Conservation (phyloP, 2,888 invertebrate genomes). For the Prosopocoilus inquinatus region DNA sequence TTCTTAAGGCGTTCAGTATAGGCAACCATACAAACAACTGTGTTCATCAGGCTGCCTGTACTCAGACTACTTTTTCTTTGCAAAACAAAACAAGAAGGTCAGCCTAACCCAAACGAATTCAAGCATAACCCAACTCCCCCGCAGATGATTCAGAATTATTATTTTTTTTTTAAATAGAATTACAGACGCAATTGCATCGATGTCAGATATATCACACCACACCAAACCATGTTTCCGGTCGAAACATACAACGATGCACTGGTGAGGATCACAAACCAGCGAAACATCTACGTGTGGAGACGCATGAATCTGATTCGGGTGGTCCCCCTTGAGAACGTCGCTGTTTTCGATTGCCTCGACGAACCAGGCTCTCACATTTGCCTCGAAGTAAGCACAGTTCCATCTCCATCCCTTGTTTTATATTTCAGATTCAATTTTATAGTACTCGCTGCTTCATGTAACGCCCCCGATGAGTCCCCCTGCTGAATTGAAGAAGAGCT, state of each 20-base stretch:
- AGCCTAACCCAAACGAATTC: no score
- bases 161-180: conserved; percentile 5
- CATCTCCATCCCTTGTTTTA: background rate
- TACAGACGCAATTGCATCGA: conserved; percentile 4
- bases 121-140: background rate
- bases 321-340: conserved; percentile 1
- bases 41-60: no score
- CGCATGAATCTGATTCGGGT: conserved; percentile 10
- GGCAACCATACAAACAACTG: no score
- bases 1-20: no score
- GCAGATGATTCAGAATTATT: background rate
- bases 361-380: conserved; percentile 5
- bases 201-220: conserved; percentile 4
- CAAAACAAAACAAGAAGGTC: no score
- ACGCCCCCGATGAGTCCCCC: conserved; percentile 12
- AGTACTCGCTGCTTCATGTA: conserved; percentile 14
- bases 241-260: conserved; percentile 6
- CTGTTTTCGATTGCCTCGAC: conserved; percentile 6
- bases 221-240: conserved; percentile 3
- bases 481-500: background rate
- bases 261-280: conserved; percentile 4
- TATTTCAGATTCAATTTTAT: background rate
- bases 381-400: conserved; percentile 5
- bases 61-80: no score
- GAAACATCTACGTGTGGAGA: background rate